phyloP scores from a whole-genome alignment of 1,140 invertebrate genomes.

The Tetramorium parvispinum region DNA sequence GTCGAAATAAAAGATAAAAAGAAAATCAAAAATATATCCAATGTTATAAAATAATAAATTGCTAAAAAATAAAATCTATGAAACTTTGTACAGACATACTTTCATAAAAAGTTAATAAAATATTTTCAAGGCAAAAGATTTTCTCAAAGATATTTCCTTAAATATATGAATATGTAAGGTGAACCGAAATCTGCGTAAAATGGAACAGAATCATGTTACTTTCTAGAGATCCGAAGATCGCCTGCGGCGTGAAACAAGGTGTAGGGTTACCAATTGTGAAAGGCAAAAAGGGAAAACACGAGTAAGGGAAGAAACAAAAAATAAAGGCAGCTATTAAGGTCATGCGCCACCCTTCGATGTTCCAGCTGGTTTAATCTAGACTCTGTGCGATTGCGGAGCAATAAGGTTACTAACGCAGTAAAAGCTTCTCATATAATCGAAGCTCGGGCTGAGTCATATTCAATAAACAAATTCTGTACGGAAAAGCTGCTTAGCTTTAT shows the following conservation, averaged over 20 bases:
- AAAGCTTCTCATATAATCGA: slow-evolving; percentile 9
- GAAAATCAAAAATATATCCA: neutral
- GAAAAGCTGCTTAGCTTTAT: neutral
- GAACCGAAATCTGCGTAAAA: neutral
- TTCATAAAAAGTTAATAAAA: slow-evolving; percentile 8
- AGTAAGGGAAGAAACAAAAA: slow-evolving; percentile 3
- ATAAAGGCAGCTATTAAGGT: slow-evolving; percentile 11
- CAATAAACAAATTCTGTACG: neutral
- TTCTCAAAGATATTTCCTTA: neutral
- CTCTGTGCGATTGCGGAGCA: slow-evolving; percentile 13
- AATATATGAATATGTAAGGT: neutral
- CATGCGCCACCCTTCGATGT: slow-evolving; percentile 8
- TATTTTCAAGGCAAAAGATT: neutral
- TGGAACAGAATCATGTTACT: neutral
- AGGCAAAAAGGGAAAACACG: slow-evolving; percentile 1
- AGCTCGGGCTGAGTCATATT: neutral
- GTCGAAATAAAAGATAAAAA: neutral
- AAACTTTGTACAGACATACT: neutral
- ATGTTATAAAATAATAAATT: neutral
- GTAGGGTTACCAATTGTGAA: slow-evolving; percentile 31
- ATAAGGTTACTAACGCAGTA: slow-evolving; percentile 16
- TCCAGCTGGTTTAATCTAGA: slow-evolving; percentile 31
- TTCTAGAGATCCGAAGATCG: neutral
- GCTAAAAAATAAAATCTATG: neutral
- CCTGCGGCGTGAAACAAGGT: slow-evolving; percentile 2